Base-by-base conservation (phyloP, 2,113 vertebrate species). In the Odobenus rosmarus region DNA sequence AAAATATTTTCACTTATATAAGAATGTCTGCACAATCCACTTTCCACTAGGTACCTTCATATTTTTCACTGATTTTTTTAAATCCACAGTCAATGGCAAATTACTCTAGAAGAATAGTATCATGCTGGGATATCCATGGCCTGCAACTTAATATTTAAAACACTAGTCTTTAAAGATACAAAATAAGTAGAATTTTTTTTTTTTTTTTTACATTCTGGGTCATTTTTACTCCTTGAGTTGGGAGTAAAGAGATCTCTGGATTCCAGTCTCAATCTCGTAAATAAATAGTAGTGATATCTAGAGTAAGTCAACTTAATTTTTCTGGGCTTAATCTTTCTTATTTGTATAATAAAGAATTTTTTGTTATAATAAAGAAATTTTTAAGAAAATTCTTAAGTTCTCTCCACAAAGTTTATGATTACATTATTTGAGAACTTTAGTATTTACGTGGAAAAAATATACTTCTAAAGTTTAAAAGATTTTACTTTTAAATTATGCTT, bases 381-480 rank as follows among this genome's bases (percentile, higher is more conserved):
- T 31, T 88, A 95, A 95, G 12, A 49, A 49, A 96, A n/a, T 89
- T 36, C n/a, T 95, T 90, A 88, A 87, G 24, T 36, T 74, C 4
- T 55, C 21, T 55, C 36, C n/a, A 88, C 55, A 76, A 64, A 90
- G 42, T 92, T 82, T 92, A 55, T 94, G n/a, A 62, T 57, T 62
- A 2, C 16, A 51, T 28, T 26, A 42, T 76, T 69, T 95, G 3
- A 88, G 96, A 80, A 88, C 93, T 49, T 93, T 15, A 94, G 18
- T 77, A 11, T 26, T 74, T 4, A 69, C 26, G 55, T 19, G 31
- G 71, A 92, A 93, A 71, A 64, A 90, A 82, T 49, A 39, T 2
- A 18, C 4, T 46, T n/a, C 8, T 24, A 77, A 31, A 62, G 2
- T 77, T 97, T 76, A 95, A 96, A 59, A 77, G 5, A 92, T 33